Base-by-base conservation (phyloP, 2,113 vertebrate genomes). In the Gallinago jamesoni region DNA sequence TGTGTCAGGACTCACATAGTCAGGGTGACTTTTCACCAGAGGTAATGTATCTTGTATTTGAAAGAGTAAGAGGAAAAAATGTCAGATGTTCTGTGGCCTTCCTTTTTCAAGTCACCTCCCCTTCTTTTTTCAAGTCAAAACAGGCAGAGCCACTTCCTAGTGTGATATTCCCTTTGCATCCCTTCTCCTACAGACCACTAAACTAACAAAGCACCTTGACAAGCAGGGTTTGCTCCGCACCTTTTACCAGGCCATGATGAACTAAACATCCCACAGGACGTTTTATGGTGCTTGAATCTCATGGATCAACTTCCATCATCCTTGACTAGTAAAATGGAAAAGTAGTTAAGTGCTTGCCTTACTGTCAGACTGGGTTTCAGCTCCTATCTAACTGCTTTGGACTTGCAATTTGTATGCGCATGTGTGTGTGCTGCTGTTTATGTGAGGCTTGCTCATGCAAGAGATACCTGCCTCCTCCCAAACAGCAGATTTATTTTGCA, bases 21-120 rank as follows among this genome's bases (percentile, higher is more conserved):
- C 84, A 91, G 91, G 87, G 92, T 96, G 94, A 97, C 95, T 97
- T 97, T 97, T 96, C 52, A 30, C 93, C 70, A 85, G 84, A 95
- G 64, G 81, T 96, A 95, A 96, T 93, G 84, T 66, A 95, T 95
- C 93, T 93, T 92, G 60, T 90, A 91, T 90, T 97, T 24, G 14
- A 87, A 84, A 28, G 10, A 91, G 60, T 59, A 23, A 93, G 14
- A 33, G 37, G 55, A 90, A 96, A 91, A 96, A 92, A 66, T 83
- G 63, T 83, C 91, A 91, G 75, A 24, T 43, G 24, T 74, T 81
- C 79, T 96, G 77, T 53, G 35, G 1, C 21, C 48, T 48, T 48
- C 47, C 47, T 48, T 48, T 48, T 48, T 48, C 45, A 47, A 47
- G 45, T 47, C 47, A 92, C 28, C 41, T 60, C 15, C 9, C 11